phyloP scores from a whole-genome alignment of 2,797 vertebrate species.

The Peromyscus attwateri region DNA sequence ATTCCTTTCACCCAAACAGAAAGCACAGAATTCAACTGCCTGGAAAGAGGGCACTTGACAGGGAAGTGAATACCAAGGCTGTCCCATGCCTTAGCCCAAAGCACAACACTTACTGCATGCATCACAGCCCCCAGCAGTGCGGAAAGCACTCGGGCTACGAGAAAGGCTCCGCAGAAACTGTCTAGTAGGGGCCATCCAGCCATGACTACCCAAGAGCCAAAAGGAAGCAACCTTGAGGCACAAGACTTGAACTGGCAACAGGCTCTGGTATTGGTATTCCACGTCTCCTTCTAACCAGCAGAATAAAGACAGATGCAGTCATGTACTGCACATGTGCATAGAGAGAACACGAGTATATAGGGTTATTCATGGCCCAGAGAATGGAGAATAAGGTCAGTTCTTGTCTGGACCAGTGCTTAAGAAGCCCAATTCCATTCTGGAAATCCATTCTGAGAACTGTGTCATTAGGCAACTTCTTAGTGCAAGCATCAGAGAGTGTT shows the following conservation, averaged over 20 bases:
- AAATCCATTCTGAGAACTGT: neutral
- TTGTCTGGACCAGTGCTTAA: neutral
- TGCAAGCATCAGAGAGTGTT: neutral
- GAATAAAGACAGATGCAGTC: neutral
- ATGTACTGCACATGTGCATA: neutral
- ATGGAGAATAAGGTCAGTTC: neutral
- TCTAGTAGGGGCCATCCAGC: neutral
- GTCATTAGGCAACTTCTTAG: neutral
- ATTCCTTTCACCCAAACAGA: constrained; percentile 18
- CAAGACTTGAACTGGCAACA: neutral
- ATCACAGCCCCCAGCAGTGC: neutral
- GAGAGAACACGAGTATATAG: neutral
- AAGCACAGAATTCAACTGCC: constrained; percentile 70
- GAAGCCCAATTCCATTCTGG: neutral
- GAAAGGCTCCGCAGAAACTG: neutral
- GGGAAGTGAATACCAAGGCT: neutral
- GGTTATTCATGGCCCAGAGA: neutral
- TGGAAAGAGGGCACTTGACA: constrained; percentile 17
- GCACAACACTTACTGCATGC: constrained; percentile 50
- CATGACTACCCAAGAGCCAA: constrained; percentile 32
- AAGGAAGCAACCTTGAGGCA: neutral
- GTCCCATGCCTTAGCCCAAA: constrained; percentile 45
- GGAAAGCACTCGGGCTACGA: neutral
- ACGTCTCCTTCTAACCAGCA: neutral
- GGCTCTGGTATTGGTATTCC: neutral